phyloP scores from a whole-genome alignment of 2,888 invertebrate genomes.

The Abscondita cerata region DNA sequence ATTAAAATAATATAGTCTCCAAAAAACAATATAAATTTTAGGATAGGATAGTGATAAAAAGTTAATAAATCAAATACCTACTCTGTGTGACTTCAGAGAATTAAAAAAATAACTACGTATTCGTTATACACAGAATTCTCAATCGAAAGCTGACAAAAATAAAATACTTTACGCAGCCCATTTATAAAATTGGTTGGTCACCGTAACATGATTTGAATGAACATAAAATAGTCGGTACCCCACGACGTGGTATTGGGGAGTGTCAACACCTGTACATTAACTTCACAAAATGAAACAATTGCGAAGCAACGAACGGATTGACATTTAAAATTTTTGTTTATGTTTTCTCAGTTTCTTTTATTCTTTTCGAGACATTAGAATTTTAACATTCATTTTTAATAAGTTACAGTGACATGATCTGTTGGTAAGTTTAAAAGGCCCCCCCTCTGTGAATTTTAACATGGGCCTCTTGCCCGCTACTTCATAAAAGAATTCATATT shows the following conservation, averaged over 20 bases:
- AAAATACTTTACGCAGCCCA: constrained; percentile 19
- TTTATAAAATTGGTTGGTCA: constrained; percentile 32
- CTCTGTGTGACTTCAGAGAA: constrained; percentile 6
- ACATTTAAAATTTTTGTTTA: neutral
- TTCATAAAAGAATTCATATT: constrained; percentile 56
- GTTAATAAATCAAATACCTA: too few relatives aligned
- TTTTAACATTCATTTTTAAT: constrained; percentile 16
- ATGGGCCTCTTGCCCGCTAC: constrained; percentile 46
- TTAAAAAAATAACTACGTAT: constrained; percentile 8
- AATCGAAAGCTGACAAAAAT: constrained; percentile 15
- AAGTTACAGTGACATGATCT: constrained; percentile 42
- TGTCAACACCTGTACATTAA: constrained; percentile 25
- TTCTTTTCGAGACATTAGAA: neutral
- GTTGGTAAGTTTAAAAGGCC: constrained; percentile 37
- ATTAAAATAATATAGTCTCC: too few relatives aligned
- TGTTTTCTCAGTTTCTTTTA: neutral
- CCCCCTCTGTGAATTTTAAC: constrained; percentile 45
- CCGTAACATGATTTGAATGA: constrained; percentile 29
- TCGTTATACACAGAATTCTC: neutral
- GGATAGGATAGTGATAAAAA: too few relatives aligned
- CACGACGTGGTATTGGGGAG: constrained; percentile 23
- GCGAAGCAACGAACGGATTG: neutral
- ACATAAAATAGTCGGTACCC: constrained; percentile 26
- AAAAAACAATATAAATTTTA: too few relatives aligned
- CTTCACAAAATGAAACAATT: neutral